phyloP scores from a whole-genome alignment of 2,888 invertebrate species.

The Uloborus plumipes region DNA sequence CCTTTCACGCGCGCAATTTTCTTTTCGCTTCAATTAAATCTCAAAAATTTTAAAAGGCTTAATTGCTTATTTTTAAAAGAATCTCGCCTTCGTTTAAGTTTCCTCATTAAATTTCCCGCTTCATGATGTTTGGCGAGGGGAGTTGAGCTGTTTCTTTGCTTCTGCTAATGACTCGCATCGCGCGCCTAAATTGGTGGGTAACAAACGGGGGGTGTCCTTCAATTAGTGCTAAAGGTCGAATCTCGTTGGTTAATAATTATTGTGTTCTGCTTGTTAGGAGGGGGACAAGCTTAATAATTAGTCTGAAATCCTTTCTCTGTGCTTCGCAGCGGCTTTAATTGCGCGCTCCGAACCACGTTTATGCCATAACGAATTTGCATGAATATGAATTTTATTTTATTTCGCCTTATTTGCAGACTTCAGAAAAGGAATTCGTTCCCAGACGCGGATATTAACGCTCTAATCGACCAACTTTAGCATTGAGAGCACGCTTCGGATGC shows the following conservation, averaged over 20 bases:
- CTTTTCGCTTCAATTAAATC: constrained; percentile 55
- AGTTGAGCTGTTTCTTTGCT: constrained; percentile 54
- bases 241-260: constrained; percentile 56
- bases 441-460: constrained; percentile 41
- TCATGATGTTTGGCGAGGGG: constrained; percentile 40
- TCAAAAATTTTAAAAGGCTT: constrained; percentile 60
- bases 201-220: constrained; percentile 51
- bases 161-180: constrained; percentile 48
- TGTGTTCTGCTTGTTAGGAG: constrained; percentile 54
- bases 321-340: constrained; percentile 33
- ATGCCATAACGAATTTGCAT: constrained; percentile 53
- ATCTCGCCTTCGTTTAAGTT: constrained; percentile 31
- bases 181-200: constrained; percentile 44
- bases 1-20: constrained; percentile 29
- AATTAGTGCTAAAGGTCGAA: constrained; percentile 59
- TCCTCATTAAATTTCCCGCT: constrained; percentile 60
- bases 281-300: constrained; percentile 46
- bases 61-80: constrained; percentile 58
- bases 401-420: constrained; percentile 5
- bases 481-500: constrained; percentile 35
- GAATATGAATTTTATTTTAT: constrained; percentile 53
- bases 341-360: constrained; percentile 33
- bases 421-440: constrained; percentile 43
- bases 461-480: constrained; percentile 37
- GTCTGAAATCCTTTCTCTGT: constrained; percentile 28